Evolutionary conservation across 2,797 vertebrate species (phyloP).

Genomic region (Onychomys arenicola): DNA sequence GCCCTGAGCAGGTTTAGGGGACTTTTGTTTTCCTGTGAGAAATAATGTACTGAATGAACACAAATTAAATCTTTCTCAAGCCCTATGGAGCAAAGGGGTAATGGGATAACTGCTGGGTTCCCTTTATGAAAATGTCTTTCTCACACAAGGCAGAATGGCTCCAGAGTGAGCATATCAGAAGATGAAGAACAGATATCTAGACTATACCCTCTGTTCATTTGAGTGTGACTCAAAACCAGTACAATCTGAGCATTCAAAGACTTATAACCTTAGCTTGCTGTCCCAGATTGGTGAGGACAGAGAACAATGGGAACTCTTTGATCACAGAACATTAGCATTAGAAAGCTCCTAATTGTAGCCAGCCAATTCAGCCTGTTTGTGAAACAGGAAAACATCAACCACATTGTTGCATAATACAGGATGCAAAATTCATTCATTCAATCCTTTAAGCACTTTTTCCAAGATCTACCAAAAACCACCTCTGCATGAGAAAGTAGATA

Average conservation of each 20-base stretch:
- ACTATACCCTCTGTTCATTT: background rate
- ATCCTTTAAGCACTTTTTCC: background rate
- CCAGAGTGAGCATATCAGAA: background rate
- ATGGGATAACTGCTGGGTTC: background rate
- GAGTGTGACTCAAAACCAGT: background rate
- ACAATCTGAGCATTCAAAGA: background rate
- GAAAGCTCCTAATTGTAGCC: background rate
- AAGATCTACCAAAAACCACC: background rate
- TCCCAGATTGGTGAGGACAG: background rate
- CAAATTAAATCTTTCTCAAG: background rate
- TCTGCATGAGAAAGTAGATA: background rate
- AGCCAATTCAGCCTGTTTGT: background rate
- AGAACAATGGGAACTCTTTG: background rate
- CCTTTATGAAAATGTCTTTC: background rate
- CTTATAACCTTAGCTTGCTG: background rate
- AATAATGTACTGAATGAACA: background rate
- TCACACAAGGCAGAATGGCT: background rate
- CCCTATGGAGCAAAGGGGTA: background rate
- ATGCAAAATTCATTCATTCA: background rate
- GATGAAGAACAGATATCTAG: background rate
- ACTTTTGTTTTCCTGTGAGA: background rate
- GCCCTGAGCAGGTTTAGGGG: background rate
- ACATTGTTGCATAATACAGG: background rate
- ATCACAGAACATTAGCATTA: constrained; percentile 4
- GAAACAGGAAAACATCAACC: constrained; percentile 25